Evolutionary conservation across 2,888 invertebrate genomes (phyloP), one percentile per base, ranked within the genome.

Genomic region (Lampropteryx suffumata): DNA sequence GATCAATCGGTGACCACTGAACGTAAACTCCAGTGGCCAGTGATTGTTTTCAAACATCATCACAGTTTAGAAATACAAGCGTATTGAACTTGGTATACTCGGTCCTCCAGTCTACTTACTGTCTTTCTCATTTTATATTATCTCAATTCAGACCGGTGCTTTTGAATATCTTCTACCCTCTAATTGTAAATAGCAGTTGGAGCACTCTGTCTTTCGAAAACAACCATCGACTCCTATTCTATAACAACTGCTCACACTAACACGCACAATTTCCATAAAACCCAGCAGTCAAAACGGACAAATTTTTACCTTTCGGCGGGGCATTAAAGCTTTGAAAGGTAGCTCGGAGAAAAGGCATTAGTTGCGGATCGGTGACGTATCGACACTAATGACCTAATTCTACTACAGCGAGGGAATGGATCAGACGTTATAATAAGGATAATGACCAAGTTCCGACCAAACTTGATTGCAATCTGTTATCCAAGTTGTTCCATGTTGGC

Each of bases 1-100:
- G 46, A 59, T 59, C 57, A 57, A 54, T 54, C 55, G n/a, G 21
- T 30, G 33, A 34, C 11, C 33, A 17, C n/a, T n/a, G n/a, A n/a
- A n/a, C n/a, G n/a, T 17, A 17, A 2, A 17, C 17, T 3, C 17
- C 17, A 17, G 4, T 17, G 4, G 4, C 17, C 17, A 17, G 4
- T 17, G 4, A 17, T 4, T 17, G 17, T 17, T 2, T 17, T 4
- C n/a, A n/a, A n/a, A n/a, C n/a, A n/a, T n/a, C n/a, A n/a, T n/a
- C n/a, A n/a, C n/a, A n/a, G n/a, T n/a, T n/a, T n/a, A n/a, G n/a
- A n/a, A n/a, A n/a, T n/a, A n/a, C n/a, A n/a, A n/a, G n/a, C n/a
- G n/a, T n/a, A n/a, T n/a, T n/a, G n/a, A n/a, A n/a, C n/a, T n/a
- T n/a, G n/a, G n/a, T n/a, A n/a, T n/a, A n/a, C n/a, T n/a, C n/a